Percentiles rank a stretch among this genome's conserved stretches.
phyloP scores from a whole-genome alignment of 2,888 invertebrate species.

The Andrena marginata region DNA sequence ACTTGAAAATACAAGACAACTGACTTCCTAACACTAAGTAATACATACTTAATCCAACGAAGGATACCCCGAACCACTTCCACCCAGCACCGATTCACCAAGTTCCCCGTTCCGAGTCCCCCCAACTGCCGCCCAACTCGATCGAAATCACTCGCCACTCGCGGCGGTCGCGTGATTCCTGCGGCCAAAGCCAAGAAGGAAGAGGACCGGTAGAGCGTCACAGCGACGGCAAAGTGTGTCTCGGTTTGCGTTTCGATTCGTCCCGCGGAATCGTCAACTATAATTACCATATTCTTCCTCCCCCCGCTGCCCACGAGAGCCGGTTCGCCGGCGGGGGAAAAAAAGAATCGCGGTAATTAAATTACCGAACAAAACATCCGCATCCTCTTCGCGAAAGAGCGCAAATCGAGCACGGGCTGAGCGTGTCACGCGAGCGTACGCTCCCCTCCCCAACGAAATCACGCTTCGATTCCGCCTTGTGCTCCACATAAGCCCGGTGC shows the following conservation, averaged over 20 bases:
- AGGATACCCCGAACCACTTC: too few relatives aligned
- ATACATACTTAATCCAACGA: too few relatives aligned
- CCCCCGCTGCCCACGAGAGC: slow-evolving; percentile 36
- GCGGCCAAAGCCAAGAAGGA: neutral
- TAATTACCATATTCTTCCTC: slow-evolving; percentile 56
- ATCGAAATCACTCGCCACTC: neutral
- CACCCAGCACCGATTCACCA: neutral
- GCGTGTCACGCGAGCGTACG: slow-evolving; percentile 55
- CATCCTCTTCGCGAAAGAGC: slow-evolving; percentile 37
- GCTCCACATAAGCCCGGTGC: slow-evolving; percentile 50
- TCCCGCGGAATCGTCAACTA: slow-evolving; percentile 39
- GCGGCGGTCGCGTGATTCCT: neutral
- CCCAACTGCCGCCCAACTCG: neutral
- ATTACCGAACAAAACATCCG: slow-evolving; percentile 61
- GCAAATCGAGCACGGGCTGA: slow-evolving; percentile 16
- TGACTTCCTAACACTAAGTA: too few relatives aligned
- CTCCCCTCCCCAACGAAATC: slow-evolving; percentile 43
- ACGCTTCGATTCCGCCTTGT: slow-evolving; percentile 49
- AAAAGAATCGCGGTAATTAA: slow-evolving; percentile 52
- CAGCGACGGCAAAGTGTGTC: neutral
- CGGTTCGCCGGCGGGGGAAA: slow-evolving; percentile 38
- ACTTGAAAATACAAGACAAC: too few relatives aligned
- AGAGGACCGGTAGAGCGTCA: neutral
- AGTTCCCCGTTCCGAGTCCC: neutral
- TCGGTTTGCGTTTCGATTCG: slow-evolving; percentile 2